phyloP scores from a whole-genome alignment of 1,140 invertebrate species.

The Neelides sp. region DNA sequence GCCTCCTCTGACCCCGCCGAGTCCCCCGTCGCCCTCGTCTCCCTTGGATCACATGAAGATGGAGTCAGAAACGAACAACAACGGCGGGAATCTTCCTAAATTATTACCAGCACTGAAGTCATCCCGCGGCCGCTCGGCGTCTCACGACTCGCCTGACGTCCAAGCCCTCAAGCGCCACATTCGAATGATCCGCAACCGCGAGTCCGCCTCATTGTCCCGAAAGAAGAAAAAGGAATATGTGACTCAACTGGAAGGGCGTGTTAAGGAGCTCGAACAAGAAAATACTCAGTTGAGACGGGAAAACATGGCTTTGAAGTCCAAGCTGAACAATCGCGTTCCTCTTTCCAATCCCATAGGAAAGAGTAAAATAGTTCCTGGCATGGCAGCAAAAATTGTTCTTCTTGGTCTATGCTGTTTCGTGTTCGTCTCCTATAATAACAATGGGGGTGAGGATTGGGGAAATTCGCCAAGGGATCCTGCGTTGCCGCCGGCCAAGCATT shows the following conservation, averaged over 20 bases:
- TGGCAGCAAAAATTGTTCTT: slow-evolving; percentile 27
- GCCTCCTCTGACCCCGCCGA: slow-evolving; percentile 25
- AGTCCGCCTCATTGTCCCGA: slow-evolving; percentile 76
- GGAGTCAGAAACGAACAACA: background rate
- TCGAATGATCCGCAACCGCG: slow-evolving; percentile 38
- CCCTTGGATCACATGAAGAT: background rate
- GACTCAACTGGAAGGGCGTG: slow-evolving; percentile 55
- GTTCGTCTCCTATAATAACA: too few relatives aligned
- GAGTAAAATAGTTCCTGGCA: background rate
- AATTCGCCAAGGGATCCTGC: too few relatives aligned
- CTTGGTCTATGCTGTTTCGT: slow-evolving; percentile 26
- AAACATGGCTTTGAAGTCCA: slow-evolving; percentile 38
- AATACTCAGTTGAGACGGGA: slow-evolving; percentile 57
- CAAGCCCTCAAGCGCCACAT: slow-evolving; percentile 30
- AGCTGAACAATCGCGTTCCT: slow-evolving; percentile 32
- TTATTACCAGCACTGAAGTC: slow-evolving; percentile 24
- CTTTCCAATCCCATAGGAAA: background rate
- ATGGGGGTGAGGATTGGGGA: too few relatives aligned
- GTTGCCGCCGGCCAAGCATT: too few relatives aligned
- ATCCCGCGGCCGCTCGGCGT: slow-evolving; percentile 20
- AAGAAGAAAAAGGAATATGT: slow-evolving; percentile 89
- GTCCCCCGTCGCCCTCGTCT: background rate
- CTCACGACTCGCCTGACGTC: slow-evolving; percentile 27
- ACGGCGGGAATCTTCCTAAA: slow-evolving; percentile 6
- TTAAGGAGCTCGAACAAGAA: slow-evolving; percentile 56